Evolutionary conservation across 1,140 invertebrate genomes (phyloP), one percentile per base, ranked within the genome.

Genomic region (Scaptomyza pallida): DNA sequence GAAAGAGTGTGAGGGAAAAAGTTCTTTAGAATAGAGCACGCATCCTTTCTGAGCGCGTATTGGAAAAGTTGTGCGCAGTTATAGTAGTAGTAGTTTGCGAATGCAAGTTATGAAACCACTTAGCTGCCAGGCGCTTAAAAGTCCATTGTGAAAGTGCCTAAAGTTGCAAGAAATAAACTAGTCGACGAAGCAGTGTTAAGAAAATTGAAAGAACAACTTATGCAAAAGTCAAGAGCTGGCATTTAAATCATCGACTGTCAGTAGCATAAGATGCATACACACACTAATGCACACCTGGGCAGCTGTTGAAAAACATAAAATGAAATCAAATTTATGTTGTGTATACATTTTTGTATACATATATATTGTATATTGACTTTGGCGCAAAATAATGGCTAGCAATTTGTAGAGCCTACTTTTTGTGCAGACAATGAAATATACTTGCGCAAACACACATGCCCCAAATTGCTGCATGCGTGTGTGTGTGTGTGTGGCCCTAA

Each of bases 351-450:
- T 4, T 48, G 17, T 44, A 37, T 47, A 35, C 19, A 62, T 54
- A 67, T 71, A 72, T 59, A 72, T 75, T 64, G 59, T 75, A 75
- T 88, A 88, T 88, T 88, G 82, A 80, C 78, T 82, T 78, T 75
- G 78, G 60, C 51, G 63, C 60, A 68, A 63, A 88, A 78, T 88
- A 88, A 88, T 88, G 82, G 82, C 75, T 70, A 40, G 68, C 78
- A 88, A 88, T 88, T 88, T 88, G 83, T 86, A 82, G 77, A 50
- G 77, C 68, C 81, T 80, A 69, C 52, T 56, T 65, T 70, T 45
- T 51, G 44, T 47, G 67, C 69, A 85, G 59, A 86, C 81, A 86
- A 86, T 88, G 77, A 86, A 86, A 86, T 86, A 86, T 86, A 71
- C 74, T 43, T 68, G 17, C 56, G 63, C 72, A 79, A 78, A 85